Evolutionary conservation across 2,888 invertebrate species (phyloP).

Genomic region (Podabrus alpinus): DNA sequence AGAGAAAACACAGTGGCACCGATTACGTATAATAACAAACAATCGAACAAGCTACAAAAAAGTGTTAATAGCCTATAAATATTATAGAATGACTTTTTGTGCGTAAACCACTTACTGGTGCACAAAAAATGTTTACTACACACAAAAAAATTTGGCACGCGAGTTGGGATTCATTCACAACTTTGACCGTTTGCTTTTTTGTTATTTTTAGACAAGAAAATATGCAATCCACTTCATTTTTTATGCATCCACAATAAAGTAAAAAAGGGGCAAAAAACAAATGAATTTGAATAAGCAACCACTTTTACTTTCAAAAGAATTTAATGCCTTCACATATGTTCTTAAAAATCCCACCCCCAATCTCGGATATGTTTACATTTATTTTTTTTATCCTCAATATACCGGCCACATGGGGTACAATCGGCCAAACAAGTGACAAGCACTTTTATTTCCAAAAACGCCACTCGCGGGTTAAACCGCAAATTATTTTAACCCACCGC

Average conservation of each 20-base stretch:
- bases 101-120: constrained; percentile 30
- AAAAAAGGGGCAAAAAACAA: constrained; percentile 11
- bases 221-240: background rate
- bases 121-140: constrained; percentile 31
- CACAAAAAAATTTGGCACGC: constrained; percentile 32
- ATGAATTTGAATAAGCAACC: constrained; percentile 6
- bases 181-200: constrained; percentile 10
- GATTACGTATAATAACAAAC: constrained; percentile 29
- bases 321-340: constrained; percentile 26
- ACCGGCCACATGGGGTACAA: constrained; percentile 33
- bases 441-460: background rate
- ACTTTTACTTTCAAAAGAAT: constrained; percentile 32
- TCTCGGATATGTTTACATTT: constrained; percentile 35
- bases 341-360: constrained; percentile 29
- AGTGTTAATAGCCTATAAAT: constrained; percentile 34
- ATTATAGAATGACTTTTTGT: constrained; percentile 32
- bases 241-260: background rate
- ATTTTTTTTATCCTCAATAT: constrained; percentile 29
- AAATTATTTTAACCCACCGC: background rate
- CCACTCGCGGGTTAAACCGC: background rate
- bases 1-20: constrained; percentile 27
- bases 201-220: constrained; percentile 4
- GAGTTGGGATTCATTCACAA: constrained; percentile 28
- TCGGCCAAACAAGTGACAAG: constrained; percentile 15
- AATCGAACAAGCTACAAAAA: constrained; percentile 31